Conservation (phyloP, 1,140 invertebrate species). For the Telenomus remus region DNA sequence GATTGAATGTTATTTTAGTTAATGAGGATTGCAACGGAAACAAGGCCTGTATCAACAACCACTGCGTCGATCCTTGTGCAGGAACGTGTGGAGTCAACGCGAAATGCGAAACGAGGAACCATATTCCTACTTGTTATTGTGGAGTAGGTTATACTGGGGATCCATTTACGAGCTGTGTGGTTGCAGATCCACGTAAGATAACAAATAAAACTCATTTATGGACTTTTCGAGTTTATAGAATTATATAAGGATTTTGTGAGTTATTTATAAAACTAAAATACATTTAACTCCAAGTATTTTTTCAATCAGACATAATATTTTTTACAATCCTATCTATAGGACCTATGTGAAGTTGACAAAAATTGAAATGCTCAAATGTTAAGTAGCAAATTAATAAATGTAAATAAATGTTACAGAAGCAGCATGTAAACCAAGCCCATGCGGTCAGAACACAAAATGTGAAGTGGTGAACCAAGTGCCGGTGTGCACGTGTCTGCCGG, state of each 20-base stretch:
- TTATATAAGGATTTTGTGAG: no score
- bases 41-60: constrained; percentile 76
- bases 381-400: no score
- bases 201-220: no score
- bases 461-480: constrained; percentile 84
- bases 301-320: no score
- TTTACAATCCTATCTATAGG: no score
- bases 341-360: no score
- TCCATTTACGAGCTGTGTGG: constrained; percentile 76
- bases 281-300: no score
- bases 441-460: constrained; percentile 86
- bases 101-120: constrained; percentile 78
- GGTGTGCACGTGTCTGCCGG: constrained; percentile 84
- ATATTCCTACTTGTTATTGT: constrained; percentile 80
- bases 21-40: constrained; percentile 73
- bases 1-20: constrained; percentile 57
- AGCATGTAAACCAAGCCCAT: constrained; percentile 86
- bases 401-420: constrained; percentile 77
- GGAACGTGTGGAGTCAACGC: constrained; percentile 79
- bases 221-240: no score
- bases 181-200: constrained; percentile 74
- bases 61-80: constrained; percentile 77
- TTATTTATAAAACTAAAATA: no score
- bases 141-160: constrained; percentile 80
- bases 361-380: no score